Evolutionary conservation across 2,888 invertebrate species (phyloP), one percentile per base, ranked within the genome.

Genomic region (Pegoplata infirma): DNA sequence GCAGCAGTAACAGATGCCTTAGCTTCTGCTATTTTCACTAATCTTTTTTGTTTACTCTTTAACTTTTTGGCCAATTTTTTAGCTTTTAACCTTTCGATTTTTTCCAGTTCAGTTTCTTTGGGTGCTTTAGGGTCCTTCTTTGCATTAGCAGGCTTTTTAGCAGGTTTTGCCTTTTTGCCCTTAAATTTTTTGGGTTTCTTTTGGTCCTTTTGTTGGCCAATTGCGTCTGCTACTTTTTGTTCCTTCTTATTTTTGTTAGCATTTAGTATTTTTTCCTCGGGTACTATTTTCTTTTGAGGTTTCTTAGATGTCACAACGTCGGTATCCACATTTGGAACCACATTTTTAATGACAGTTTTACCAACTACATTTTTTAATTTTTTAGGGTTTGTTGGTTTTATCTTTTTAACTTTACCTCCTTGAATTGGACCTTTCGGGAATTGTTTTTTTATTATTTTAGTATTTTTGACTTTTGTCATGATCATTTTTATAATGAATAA

Each of bases 51-150:
- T 3, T 78, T 79, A 8, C 84, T 85, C 23, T 82, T 86, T 0
- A 84, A 71, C 51, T 86, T 86, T 32, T 87, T 83, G 0, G 83
- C 82, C 55, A 80, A 55, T 46, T 87, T 87, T n/a, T 86, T 86
- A 0, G 82, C 84, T 23, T 84, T 85, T 69, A 85, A 86, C 64
- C 84, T 86, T 49, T 82, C 83, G 14, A 85, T 84, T 56, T 84
- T 86, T 14, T 83, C 83, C 36, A 82, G 16, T 25, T 84, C 84
- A 1, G 80, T 69, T 0, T 47, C 67, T 3, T 40, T 19, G 3
- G 23, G 4, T 17, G 32, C 51, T 1, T 53, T 46, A 7, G 23
- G 1, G 2, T n/a, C 23, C 21, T 51, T 49, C 2, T 46, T 3
- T 12, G 36, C 5, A 10, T 5, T 14, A 10, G 46, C 10, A 12